Conservation (phyloP, 2,797 vertebrate species). For the Xenopus petersii region DNA sequence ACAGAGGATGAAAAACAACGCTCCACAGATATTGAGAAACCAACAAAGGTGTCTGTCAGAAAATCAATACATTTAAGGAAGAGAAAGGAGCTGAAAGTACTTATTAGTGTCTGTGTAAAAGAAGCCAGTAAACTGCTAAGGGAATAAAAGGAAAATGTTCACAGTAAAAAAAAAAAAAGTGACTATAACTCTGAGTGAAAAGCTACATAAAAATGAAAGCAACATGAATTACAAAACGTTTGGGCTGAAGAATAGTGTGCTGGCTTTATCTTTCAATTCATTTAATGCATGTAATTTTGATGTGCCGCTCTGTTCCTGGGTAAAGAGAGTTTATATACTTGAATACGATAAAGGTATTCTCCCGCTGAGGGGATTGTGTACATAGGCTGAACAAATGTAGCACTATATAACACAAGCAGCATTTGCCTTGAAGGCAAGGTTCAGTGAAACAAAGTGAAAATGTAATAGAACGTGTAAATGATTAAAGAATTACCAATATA, state of each 20-base stretch:
- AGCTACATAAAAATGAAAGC: constrained; percentile 21
- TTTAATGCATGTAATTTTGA: constrained; percentile 21
- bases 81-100: constrained; percentile 28
- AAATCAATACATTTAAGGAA: constrained; percentile 35
- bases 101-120: constrained; percentile 29
- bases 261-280: constrained; percentile 27
- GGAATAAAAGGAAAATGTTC: constrained; percentile 29
- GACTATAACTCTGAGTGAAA: constrained; percentile 1
- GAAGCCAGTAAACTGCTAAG: constrained; percentile 13
- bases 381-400: too few relatives aligned
- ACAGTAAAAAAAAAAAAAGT: constrained; percentile 13
- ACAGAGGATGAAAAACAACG: constrained; percentile 4
- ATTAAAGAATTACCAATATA: too few relatives aligned
- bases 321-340: constrained; percentile 5
- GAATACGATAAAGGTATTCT: too few relatives aligned
- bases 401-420: too few relatives aligned
- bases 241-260: constrained; percentile 13
- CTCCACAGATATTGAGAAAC: constrained; percentile 7
- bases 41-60: constrained; percentile 24
- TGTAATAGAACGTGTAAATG: too few relatives aligned
- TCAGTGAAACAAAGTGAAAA: too few relatives aligned
- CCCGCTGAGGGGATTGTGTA: too few relatives aligned
- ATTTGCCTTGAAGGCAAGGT: too few relatives aligned
- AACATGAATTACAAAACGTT: background rate
- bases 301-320: constrained; percentile 24